phyloP scores from a whole-genome alignment of 1,140 invertebrate species.

The Manduca sexta region DNA sequence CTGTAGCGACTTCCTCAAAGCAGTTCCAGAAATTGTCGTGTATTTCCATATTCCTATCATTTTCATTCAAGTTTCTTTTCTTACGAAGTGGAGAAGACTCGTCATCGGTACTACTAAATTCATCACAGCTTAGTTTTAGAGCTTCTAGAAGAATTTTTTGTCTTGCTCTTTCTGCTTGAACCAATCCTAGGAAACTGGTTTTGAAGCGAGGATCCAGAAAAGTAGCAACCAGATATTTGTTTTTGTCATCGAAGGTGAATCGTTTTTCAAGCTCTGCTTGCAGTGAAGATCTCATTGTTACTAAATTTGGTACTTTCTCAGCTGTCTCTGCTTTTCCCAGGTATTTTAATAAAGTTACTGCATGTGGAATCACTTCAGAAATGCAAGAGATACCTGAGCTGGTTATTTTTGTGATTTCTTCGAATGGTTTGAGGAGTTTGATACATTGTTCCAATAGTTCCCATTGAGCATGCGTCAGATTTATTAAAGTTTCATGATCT shows the following conservation, averaged over 20 bases:
- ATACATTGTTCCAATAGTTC: no score
- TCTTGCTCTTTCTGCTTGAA: constrained; percentile 41
- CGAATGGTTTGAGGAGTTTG: no score
- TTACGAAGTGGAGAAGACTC: constrained; percentile 30
- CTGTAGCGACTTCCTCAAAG: constrained; percentile 27
- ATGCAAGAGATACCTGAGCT: no score
- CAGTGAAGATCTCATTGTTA: constrained; percentile 17
- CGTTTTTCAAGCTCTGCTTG: constrained; percentile 20
- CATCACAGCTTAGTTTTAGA: constrained; percentile 23
- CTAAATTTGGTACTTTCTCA: no score
- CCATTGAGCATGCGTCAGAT: no score
- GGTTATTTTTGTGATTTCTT: no score
- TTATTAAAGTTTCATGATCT: no score
- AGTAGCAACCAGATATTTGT: constrained; percentile 23
- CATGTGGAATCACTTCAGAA: no score
- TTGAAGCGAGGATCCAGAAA: constrained; percentile 7
- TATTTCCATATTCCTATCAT: constrained; percentile 28
- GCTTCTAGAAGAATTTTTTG: constrained; percentile 32
- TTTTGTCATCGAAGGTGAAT: constrained; percentile 21
- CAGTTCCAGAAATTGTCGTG: constrained; percentile 37
- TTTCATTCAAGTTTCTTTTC: constrained; percentile 32
- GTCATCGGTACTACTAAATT: constrained; percentile 26
- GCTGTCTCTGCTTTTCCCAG: no score
- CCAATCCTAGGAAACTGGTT: constrained; percentile 10
- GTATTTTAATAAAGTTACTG: no score